phyloP scores from a whole-genome alignment of 2,797 vertebrate genomes.

The Malurus leucopterus region DNA sequence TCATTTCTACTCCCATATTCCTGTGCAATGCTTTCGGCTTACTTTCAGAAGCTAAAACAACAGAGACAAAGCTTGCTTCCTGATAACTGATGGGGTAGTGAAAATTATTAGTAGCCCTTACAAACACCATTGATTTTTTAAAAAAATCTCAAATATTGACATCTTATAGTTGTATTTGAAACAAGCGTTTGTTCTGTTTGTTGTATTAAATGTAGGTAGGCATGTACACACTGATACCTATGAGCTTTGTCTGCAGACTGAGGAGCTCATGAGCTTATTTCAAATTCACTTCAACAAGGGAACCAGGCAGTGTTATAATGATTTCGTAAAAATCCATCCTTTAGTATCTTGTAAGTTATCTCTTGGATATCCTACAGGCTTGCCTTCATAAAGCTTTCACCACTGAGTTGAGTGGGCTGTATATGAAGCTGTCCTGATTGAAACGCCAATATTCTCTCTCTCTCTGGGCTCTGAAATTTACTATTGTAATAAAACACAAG shows the following conservation, averaged over 20 bases:
- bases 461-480: constrained; percentile 57
- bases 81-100: background rate
- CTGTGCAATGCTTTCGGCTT: background rate
- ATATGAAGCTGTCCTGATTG: constrained; percentile 48
- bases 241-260: constrained; percentile 2
- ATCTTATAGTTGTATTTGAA: background rate
- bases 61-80: constrained; percentile 15
- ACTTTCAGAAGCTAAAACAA: constrained; percentile 23
- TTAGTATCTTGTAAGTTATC: constrained; percentile 57
- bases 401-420: background rate
- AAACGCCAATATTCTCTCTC: constrained; percentile 61
- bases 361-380: constrained; percentile 55
- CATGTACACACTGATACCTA: constrained; percentile 1
- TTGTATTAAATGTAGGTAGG: constrained; percentile 16
- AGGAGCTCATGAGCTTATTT: constrained; percentile 46
- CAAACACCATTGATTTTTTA: background rate
- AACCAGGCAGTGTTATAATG: constrained; percentile 34
- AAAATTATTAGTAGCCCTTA: background rate
- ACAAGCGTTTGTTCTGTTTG: background rate
- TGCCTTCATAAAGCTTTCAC: constrained; percentile 65
- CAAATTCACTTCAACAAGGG: constrained; percentile 48
- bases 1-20: background rate
- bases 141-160: constrained; percentile 5
- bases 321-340: constrained; percentile 56
- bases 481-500: constrained; percentile 50